These are phyloP conservation scores for Hippolais icterina DNA, from an alignment of 2,113 vertebrate genomes.

Conservation along the genomic window DNA sequence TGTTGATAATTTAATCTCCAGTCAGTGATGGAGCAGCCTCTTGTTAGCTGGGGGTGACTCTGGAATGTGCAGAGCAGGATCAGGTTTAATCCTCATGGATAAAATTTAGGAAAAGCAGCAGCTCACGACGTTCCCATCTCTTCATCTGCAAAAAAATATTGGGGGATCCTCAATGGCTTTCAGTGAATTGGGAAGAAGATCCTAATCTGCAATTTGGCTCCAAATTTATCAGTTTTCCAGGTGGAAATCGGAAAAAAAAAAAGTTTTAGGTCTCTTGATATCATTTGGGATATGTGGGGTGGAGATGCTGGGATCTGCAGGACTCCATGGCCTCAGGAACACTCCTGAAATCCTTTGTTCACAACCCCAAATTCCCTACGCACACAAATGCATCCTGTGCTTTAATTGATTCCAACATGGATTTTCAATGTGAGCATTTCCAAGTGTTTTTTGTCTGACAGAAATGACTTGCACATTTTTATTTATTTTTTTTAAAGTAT, in stretches of 20 bases:
- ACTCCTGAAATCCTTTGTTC: neutral
- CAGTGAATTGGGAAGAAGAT: neutral
- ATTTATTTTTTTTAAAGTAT: neutral
- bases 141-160: neutral
- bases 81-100: neutral
- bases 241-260: neutral
- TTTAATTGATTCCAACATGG: neutral
- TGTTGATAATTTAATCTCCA: slow-evolving; percentile 8
- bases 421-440: neutral
- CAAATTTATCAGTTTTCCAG: neutral
- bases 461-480: neutral
- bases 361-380: neutral
- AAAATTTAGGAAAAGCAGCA: neutral
- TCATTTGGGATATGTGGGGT: neutral
- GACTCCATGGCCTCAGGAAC: neutral
- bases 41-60: neutral
- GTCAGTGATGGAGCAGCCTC: neutral
- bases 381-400: neutral
- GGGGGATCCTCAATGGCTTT: neutral
- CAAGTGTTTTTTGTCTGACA: neutral
- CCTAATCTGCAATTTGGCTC: neutral
- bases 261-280: neutral
- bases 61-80: neutral
- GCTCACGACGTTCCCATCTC: neutral
- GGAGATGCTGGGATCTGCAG: neutral